These are phyloP conservation scores for Mus minutoides DNA, from an alignment of 2,797 vertebrate species.

Conservation along the genomic window DNA sequence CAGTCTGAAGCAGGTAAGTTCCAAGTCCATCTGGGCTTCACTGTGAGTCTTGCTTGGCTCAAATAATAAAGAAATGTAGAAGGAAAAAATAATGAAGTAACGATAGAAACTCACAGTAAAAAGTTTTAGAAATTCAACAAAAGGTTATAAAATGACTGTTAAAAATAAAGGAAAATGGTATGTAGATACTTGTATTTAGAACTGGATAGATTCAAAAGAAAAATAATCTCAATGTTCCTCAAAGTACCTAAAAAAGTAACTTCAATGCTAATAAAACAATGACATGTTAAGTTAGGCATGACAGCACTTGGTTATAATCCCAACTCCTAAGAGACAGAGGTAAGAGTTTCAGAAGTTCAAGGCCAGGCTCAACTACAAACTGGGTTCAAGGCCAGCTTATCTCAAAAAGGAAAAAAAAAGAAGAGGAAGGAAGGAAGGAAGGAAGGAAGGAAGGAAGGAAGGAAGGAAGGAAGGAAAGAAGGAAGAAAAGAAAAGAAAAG, in stretches of 20 bases:
- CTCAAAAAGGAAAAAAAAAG: not conserved
- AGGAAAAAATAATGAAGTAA: not conserved
- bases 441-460: not conserved
- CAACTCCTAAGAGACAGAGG: not conserved
- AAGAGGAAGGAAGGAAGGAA: too few relatives aligned
- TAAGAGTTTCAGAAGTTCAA: not conserved
- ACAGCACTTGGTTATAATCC: not conserved
- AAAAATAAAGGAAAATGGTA: not conserved
- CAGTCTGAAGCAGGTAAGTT: not conserved
- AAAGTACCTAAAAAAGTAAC: not conserved
- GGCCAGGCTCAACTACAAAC: not conserved
- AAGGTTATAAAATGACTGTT: not conserved
- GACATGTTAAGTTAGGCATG: not conserved
- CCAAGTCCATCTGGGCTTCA: not conserved
- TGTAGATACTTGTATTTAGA: not conserved
- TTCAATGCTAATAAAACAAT: not conserved
- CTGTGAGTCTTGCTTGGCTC: not conserved
- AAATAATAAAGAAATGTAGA: not conserved
- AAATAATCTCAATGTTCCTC: not conserved
- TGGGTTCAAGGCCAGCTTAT: not conserved
- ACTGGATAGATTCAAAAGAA: constrained; percentile 1
- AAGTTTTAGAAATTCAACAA: not conserved
- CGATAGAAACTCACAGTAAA: not conserved
- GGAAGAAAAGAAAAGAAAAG: too few relatives aligned
- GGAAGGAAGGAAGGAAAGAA: too few relatives aligned